A percentile compares a stretch with the other conserved stretches of the same genome.
These are phyloP conservation scores for Pteruthius melanotis DNA, from an alignment of 2,113 vertebrate species.

Conservation along the genomic window DNA sequence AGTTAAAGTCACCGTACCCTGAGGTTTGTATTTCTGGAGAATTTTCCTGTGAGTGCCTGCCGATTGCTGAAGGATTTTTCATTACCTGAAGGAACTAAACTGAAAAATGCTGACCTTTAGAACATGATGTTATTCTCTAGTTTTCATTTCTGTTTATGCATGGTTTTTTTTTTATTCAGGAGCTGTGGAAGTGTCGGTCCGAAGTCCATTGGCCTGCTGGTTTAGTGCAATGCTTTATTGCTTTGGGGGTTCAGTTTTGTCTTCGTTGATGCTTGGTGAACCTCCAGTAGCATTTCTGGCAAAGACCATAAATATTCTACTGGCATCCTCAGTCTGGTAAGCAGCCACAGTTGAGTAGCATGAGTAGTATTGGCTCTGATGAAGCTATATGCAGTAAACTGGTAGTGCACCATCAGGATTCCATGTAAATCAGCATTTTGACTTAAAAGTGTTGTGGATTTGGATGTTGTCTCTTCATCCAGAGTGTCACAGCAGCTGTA, in stretches of 20 bases:
- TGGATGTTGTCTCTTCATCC: not conserved
- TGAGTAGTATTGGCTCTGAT: not conserved
- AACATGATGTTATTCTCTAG: not conserved
- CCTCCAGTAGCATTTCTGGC: slow-evolving; percentile 84
- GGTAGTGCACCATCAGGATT: not conserved
- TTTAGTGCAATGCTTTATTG: slow-evolving; percentile 96
- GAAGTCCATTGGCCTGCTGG: slow-evolving; percentile 93
- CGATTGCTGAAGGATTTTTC: not conserved
- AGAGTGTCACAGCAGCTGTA: not conserved
- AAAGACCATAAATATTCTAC: slow-evolving; percentile 82
- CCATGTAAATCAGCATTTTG: not conserved
- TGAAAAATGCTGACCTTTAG: not conserved
- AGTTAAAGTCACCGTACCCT: not conserved
- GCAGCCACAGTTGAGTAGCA: not conserved
- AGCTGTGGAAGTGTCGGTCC: slow-evolving; percentile 74
- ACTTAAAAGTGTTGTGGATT: not conserved
- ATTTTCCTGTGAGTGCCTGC: not conserved
- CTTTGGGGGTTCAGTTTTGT: slow-evolving; percentile 92
- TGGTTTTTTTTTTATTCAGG: slow-evolving; percentile 69
- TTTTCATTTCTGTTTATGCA: not conserved
- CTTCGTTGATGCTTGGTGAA: slow-evolving; percentile 88
- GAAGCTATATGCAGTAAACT: not conserved
- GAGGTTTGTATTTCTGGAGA: not conserved
- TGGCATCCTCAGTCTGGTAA: slow-evolving; percentile 93
- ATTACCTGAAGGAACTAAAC: not conserved